A percentile compares a stretch with the other conserved stretches of the same genome.
These are phyloP conservation scores for Ceriagrion tenellum DNA, from an alignment of 2,888 invertebrate genomes.

Conservation along the genomic window DNA sequence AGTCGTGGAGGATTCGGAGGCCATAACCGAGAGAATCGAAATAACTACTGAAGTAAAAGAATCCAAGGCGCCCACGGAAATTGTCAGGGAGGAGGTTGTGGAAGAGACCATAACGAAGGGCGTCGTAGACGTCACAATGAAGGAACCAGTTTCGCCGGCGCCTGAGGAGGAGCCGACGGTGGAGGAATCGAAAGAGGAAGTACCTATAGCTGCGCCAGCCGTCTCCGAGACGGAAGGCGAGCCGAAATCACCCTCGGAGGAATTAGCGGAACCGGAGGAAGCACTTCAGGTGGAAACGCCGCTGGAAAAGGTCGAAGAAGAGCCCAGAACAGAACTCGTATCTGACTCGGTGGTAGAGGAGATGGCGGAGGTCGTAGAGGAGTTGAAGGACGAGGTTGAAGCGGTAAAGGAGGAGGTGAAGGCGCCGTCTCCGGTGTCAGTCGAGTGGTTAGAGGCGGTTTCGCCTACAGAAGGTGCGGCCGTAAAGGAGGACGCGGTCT, in stretches of 20 bases:
- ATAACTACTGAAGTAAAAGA: too few species aligned
- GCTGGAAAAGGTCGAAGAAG: too few species aligned
- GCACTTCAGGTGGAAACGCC: too few species aligned
- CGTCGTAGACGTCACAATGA: neutral
- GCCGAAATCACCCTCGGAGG: too few species aligned
- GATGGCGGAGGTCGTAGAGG: constrained; percentile 69
- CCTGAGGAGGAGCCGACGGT: too few species aligned
- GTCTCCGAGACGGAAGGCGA: too few species aligned
- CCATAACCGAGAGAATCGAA: too few species aligned
- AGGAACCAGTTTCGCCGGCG: neutral
- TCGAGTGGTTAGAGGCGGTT: neutral
- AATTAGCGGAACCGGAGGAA: too few species aligned
- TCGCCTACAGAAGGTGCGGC: neutral
- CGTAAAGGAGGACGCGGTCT: neutral
- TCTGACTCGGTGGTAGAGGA: constrained; percentile 70
- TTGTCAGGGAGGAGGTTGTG: neutral
- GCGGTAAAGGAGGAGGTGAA: constrained; percentile 71
- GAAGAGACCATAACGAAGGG: constrained; percentile 37
- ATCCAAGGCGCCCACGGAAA: constrained; percentile 45
- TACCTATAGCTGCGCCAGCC: too few species aligned
- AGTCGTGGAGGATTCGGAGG: too few species aligned
- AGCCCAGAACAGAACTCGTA: too few species aligned
- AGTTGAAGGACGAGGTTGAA: constrained; percentile 70
- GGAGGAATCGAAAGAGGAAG: too few species aligned
- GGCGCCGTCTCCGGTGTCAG: constrained; percentile 56